Percentiles rank a stretch among this genome's conserved stretches.
Evolutionary conservation across 2,888 invertebrate genomes (phyloP).

Genomic region (Selenia dentaria): DNA sequence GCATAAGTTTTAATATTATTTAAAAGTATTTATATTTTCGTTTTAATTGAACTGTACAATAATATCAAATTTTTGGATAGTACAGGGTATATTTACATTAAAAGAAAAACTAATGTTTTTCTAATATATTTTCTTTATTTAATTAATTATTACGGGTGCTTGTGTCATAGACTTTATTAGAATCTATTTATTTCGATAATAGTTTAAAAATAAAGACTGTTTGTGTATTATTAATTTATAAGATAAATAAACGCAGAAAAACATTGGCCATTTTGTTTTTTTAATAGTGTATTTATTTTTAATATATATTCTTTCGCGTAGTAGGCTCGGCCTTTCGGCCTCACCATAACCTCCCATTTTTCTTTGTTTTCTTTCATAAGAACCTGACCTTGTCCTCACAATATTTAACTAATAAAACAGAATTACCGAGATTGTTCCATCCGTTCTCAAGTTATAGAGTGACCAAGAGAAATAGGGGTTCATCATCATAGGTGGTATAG

Average conservation of each 20-base stretch:
- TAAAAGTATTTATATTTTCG: conserved; percentile 30
- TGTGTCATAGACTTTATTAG: conserved; percentile 49
- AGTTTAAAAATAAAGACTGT: conserved; percentile 30
- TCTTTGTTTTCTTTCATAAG: too few relatives aligned
- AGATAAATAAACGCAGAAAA: conserved; percentile 1
- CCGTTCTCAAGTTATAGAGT: too few relatives aligned
- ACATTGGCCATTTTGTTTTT: too few relatives aligned
- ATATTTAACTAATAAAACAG: too few relatives aligned
- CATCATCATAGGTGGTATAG: too few relatives aligned
- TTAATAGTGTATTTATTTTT: too few relatives aligned
- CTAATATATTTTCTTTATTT: neutral
- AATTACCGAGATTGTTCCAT: too few relatives aligned
- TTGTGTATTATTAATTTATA: conserved; percentile 15
- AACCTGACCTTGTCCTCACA: too few relatives aligned
- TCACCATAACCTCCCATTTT: too few relatives aligned
- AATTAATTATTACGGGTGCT: conserved; percentile 48
- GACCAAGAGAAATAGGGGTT: too few relatives aligned
- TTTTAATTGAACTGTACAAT: conserved; percentile 22
- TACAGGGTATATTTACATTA: conserved; percentile 48
- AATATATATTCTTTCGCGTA: too few relatives aligned
- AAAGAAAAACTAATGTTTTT: neutral
- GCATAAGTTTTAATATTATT: conserved; percentile 43
- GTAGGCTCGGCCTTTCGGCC: too few relatives aligned
- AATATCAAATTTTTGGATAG: conserved; percentile 43
- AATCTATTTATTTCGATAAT: conserved; percentile 19